These are phyloP conservation scores for Scomber japonicus DNA, from an alignment of 2,113 vertebrate species.

Conservation along the genomic window DNA sequence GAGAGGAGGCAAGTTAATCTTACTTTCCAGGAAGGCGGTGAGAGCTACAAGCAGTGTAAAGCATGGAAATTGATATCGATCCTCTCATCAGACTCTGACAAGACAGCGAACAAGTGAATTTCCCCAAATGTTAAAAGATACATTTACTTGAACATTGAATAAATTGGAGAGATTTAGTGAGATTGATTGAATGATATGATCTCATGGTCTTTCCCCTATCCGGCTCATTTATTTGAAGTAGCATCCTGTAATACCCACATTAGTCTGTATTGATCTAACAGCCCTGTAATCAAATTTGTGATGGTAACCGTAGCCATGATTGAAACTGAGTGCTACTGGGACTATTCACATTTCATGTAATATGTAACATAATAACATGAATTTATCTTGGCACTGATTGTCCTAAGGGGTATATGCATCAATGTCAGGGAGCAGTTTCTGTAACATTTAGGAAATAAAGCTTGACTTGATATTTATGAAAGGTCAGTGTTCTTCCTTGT, in stretches of 20 bases:
- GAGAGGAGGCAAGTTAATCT: neutral
- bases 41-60: conserved; percentile 1
- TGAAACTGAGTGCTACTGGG: neutral
- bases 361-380: no score
- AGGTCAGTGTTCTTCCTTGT: no score
- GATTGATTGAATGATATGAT: neutral
- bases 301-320: neutral
- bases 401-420: no score
- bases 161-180: no score
- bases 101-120: neutral
- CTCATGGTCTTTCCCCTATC: neutral
- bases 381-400: no score
- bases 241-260: conserved; percentile 17
- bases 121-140: neutral
- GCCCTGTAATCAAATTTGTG: neutral
- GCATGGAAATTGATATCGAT: neutral
- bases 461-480: no score
- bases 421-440: no score
- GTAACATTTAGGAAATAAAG: no score
- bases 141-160: neutral
- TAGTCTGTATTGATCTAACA: conserved; percentile 6
- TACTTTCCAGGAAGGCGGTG: neutral
- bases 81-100: neutral
- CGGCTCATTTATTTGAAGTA: neutral
- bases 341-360: no score